phyloP scores from a whole-genome alignment of 2,888 invertebrate species.

The Drosophila imparisetae region DNA sequence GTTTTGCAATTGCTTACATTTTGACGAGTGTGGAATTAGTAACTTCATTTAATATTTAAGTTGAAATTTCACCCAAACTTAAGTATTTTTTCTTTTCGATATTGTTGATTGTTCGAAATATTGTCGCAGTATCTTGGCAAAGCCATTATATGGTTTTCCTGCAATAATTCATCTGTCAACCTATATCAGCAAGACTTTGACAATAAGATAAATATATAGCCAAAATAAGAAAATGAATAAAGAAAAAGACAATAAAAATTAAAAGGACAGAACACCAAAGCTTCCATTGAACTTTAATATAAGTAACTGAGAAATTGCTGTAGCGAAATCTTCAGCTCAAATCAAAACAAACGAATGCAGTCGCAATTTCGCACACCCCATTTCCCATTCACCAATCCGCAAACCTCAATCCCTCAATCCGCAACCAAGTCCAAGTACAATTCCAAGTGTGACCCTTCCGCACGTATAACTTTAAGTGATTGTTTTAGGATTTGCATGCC shows the following conservation, averaged over 20 bases:
- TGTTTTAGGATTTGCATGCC: slow-evolving; percentile 66
- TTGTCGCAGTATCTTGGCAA: not conserved
- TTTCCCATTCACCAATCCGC: not conserved
- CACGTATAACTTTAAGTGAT: slow-evolving; percentile 59
- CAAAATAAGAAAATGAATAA: not conserved
- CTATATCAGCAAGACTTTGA: not conserved
- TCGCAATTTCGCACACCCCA: not conserved
- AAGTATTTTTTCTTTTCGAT: not conserved
- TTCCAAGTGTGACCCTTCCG: slow-evolving; percentile 46
- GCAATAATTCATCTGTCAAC: not conserved
- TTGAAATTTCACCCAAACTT: not conserved
- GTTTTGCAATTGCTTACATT: not conserved
- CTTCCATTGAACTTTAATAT: not conserved
- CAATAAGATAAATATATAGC: not conserved
- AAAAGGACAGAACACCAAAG: not conserved
- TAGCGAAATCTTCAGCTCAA: not conserved
- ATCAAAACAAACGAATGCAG: not conserved
- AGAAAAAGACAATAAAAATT: not conserved
- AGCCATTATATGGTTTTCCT: not conserved
- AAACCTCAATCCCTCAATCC: not conserved
- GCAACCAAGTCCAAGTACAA: slow-evolving; percentile 4
- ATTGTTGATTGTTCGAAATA: not conserved
- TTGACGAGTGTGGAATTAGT: not conserved
- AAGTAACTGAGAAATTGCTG: not conserved
- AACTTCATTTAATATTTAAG: not conserved